Evolutionary conservation across 1,140 invertebrate genomes (phyloP), one percentile per base, ranked within the genome.

Genomic region (Leptonema lineaticorne): DNA sequence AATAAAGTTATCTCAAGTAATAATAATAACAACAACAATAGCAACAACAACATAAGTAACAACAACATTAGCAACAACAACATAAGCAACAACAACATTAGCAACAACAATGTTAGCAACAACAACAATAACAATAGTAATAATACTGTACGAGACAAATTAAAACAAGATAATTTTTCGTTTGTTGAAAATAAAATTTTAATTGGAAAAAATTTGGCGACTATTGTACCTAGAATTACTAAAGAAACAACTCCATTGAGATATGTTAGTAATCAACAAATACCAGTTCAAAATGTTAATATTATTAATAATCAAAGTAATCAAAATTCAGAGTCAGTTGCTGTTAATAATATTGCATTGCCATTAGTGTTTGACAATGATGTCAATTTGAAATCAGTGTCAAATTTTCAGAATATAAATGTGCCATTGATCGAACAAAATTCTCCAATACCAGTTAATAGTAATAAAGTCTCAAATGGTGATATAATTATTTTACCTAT

Each of bases 401-500:
- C 48, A 20, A 53, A 20, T 53, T 22, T 53, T 22, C 48, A 53
- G 20, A 53, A 53, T 2, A 4, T 53, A 8, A 53, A 18, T 20
- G 16, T 6, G 48, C 20, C 48, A 6, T 2, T 20, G 48, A 20
- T 26, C 11, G 37, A 41, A 14, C 37, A 2, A 1, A 53, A 20
- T 16, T 16, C 45, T 33, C 5, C 11, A 8, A 48, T 6, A 18
- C 16, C 16, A 22, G 22, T 16, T 11, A 26, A 20, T 22, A 20
- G 20, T 20, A 20, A 53, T 6, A 53, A 20, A 20, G 11, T 53
- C 16, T 22, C 48, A 27, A 30, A 58, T 11, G 28, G 28, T 1
- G 56, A 58, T 58, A 58, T 28, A 28, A 58, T 29, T 29, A 58
- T 58, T 58, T 9, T 29, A 11, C 22, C 56, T 14, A 29, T 58